These are phyloP conservation scores for Urocitellus parryii DNA, from an alignment of 2,113 vertebrate genomes.

Conservation along the genomic window DNA sequence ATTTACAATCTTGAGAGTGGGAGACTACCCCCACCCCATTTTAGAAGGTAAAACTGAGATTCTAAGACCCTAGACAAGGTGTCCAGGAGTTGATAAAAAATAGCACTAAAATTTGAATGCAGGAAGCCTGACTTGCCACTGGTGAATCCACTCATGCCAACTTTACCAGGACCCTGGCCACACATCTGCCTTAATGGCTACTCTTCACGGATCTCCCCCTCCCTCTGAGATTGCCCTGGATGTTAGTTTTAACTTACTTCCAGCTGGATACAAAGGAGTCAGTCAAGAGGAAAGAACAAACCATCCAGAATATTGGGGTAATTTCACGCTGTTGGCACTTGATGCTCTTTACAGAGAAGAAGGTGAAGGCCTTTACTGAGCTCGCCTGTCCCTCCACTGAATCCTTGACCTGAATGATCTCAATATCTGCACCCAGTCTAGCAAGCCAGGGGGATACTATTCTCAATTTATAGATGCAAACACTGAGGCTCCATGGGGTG, in stretches of 20 bases:
- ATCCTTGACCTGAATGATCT: too few species aligned
- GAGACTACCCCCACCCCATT: not conserved
- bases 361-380: too few species aligned
- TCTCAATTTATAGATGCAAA: not conserved
- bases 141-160: not conserved
- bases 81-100: not conserved
- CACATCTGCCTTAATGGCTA: not conserved
- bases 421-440: too few species aligned
- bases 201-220: not conserved
- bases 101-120: not conserved
- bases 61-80: not conserved
- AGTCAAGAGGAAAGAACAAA: not conserved
- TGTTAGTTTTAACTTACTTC: not conserved
- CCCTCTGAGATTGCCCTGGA: not conserved
- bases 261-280: not conserved
- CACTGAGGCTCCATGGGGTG: not conserved
- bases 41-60: not conserved
- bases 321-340: fast-evolving
- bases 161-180: not conserved
- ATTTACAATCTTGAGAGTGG: too few species aligned
- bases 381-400: too few species aligned
- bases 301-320: not conserved
- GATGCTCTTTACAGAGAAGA: not conserved
- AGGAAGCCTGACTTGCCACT: not conserved
- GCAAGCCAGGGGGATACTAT: too few species aligned